Conservation (phyloP, 1,140 invertebrate species). For the Drosophila novamexicana region DNA sequence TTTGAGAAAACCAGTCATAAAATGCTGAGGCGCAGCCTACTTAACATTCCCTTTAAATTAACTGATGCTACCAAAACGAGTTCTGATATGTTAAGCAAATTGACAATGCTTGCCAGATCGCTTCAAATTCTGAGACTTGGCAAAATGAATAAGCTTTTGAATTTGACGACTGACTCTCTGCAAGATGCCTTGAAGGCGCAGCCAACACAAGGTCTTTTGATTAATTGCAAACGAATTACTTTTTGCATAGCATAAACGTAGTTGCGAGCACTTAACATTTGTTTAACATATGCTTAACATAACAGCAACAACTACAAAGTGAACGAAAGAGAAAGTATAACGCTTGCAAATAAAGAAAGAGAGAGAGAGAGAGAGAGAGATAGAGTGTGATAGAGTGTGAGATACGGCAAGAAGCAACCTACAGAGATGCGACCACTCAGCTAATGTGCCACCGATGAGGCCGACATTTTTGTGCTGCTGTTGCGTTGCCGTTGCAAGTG, state of each 20-base stretch:
- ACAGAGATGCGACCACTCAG: constrained; percentile 84
- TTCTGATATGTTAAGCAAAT: too few relatives aligned
- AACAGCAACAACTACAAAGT: constrained; percentile 25
- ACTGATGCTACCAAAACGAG: too few relatives aligned
- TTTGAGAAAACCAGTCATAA: neutral
- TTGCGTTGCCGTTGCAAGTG: constrained; percentile 66
- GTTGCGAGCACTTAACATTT: neutral
- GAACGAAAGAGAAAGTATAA: constrained; percentile 15
- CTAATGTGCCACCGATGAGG: constrained; percentile 73
- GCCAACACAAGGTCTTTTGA: neutral
- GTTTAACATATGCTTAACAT: constrained; percentile 14
- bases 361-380: constrained; percentile 33
- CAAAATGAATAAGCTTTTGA: too few relatives aligned
- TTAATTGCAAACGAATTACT: neutral
- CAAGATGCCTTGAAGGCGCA: neutral
- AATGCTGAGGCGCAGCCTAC: constrained; percentile 10
- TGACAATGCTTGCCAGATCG: too few relatives aligned
- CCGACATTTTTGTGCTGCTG: constrained; percentile 76
- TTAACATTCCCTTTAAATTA: neutral
- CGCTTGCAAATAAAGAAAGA: constrained; percentile 53
- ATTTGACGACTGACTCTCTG: too few relatives aligned
- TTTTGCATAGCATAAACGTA: constrained; percentile 8
- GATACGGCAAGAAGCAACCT: constrained; percentile 75
- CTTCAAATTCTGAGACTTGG: too few relatives aligned
- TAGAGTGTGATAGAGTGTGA: constrained; percentile 1